These are phyloP conservation scores for Forpus xanthops DNA, from an alignment of 2,797 vertebrate species.

Conservation along the genomic window DNA sequence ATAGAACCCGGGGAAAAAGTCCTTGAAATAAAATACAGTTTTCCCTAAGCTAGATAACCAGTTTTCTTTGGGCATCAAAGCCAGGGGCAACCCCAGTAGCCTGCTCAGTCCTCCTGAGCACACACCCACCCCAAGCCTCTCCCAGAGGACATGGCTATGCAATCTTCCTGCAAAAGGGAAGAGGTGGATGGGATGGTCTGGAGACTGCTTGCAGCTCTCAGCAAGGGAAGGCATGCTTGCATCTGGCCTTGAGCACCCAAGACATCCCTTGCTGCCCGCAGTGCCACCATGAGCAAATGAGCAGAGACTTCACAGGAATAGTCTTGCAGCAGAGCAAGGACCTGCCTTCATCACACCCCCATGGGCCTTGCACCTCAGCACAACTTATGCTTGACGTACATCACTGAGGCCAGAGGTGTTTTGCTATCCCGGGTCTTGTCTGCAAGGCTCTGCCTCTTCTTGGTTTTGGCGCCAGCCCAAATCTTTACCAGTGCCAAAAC, in stretches of 20 bases:
- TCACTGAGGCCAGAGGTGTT: not conserved
- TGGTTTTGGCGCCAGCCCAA: not conserved
- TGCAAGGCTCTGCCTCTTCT: not conserved
- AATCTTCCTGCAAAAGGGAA: not conserved
- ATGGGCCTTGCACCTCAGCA: not conserved
- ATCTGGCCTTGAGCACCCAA: not conserved
- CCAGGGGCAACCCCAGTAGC: not conserved
- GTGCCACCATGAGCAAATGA: accelerated
- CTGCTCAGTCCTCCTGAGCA: not conserved
- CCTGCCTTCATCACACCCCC: accelerated
- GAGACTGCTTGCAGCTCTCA: accelerated
- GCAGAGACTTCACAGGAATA: accelerated
- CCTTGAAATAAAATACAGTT: not conserved
- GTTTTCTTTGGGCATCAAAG: not conserved
- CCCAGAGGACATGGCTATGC: not conserved
- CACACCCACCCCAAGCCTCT: not conserved
- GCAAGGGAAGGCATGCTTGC: not conserved
- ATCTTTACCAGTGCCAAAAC: not conserved
- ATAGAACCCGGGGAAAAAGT: not conserved
- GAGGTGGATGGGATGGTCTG: not conserved
- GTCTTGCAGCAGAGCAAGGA: accelerated
- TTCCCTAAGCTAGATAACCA: not conserved
- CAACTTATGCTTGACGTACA: not conserved
- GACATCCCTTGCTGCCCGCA: not conserved
- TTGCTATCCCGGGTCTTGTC: not conserved